Evolutionary conservation across 2,797 vertebrate species (phyloP), one percentile per base, ranked within the genome.

Genomic region (Microctenopoma stevenorrisi): DNA sequence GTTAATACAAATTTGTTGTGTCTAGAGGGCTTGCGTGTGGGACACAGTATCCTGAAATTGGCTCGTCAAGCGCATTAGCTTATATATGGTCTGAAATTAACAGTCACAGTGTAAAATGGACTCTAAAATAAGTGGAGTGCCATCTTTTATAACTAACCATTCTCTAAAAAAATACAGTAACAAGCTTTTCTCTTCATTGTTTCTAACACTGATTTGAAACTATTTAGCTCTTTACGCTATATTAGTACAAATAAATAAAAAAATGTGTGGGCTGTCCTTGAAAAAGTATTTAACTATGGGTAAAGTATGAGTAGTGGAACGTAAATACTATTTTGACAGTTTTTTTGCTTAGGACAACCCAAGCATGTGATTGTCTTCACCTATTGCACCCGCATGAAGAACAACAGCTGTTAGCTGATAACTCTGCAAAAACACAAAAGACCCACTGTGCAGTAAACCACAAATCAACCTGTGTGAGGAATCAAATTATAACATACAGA

Each of bases 111-210:
- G 79, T 76, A 72, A 68, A 79, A 63, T 61, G 64, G 65, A 84
- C 55, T 86, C 48, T 70, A 72, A 81, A 85, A 80, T 78, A 81
- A 71, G 56, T 68, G 59, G 43, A 73, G 77, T 80, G 87, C 72
- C 65, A 73, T 83, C 56, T 35, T 75, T 79, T 67, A 83, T 72
- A 81, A 83, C 72, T 72, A 67, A 85, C 68, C 67, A 51, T 82
- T 91, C 82, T 87, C 83, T 92, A 90, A 84, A 93, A 93, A 93
- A 92, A 93, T 92, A 92, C 88, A 86, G 78, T 76, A 69, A 78
- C 88, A 77, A 88, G 83, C 74, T 82, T 79, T 83, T 82, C 53
- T 89, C 76, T 83, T 72, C 50, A 72, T 74, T 64, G 65, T 64
- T 68, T 64, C 53, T 69, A 25, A 30, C 30, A 79, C 67, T 55